A percentile compares a stretch with the other conserved stretches of the same genome.
These are phyloP conservation scores for Emydura subglobosa DNA, from an alignment of 2,113 vertebrate genomes.

Conservation along the genomic window DNA sequence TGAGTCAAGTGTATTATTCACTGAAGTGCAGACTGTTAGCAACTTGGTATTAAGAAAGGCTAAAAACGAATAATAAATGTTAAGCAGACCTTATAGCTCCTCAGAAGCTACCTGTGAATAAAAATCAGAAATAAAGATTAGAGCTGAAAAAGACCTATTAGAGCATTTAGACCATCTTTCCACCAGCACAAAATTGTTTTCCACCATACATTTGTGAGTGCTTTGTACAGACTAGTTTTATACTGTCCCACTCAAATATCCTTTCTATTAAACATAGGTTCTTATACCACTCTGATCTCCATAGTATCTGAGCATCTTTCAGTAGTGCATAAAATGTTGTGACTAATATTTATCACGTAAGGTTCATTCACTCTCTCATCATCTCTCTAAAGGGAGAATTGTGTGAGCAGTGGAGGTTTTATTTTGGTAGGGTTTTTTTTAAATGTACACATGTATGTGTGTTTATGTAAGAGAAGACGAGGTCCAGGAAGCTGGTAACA, in stretches of 20 bases:
- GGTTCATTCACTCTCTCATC: neutral
- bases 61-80: conserved; percentile 35
- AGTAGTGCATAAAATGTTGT: neutral
- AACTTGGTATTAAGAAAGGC: conserved; percentile 48
- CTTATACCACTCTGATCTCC: neutral
- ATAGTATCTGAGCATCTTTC: neutral
- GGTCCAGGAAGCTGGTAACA: neutral
- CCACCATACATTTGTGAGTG: neutral
- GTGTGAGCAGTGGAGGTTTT: neutral
- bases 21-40: conserved; percentile 36
- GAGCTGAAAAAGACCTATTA: neutral
- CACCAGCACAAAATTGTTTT: neutral
- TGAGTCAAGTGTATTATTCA: conserved; percentile 52
- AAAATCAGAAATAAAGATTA: neutral
- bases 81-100: conserved; percentile 23
- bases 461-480: neutral
- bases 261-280: neutral
- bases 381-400: neutral
- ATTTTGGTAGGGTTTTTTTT: neutral
- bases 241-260: neutral
- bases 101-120: neutral
- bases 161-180: neutral
- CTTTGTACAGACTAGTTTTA: neutral
- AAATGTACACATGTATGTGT: neutral
- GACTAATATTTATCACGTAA: neutral